Evolutionary conservation across 2,113 vertebrate genomes (phyloP).

Genomic region (Hiodon tergisus): DNA sequence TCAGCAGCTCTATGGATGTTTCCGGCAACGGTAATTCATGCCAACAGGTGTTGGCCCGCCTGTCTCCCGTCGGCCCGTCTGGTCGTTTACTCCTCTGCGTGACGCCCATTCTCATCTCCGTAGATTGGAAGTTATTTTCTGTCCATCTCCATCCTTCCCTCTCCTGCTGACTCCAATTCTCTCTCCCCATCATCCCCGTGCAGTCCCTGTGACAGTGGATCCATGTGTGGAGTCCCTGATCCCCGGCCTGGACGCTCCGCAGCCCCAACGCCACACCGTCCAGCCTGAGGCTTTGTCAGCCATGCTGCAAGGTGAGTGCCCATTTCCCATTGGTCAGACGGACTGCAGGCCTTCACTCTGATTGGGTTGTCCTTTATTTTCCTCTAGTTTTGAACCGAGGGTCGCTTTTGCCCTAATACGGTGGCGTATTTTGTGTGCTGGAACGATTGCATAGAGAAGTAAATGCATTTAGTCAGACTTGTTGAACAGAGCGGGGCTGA

Average conservation of each 20-base stretch:
- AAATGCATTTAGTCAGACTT: too few species aligned
- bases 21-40: conserved; percentile 53
- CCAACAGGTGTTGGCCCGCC: not conserved
- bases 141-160: not conserved
- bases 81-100: too few species aligned
- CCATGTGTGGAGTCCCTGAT: conserved; percentile 75
- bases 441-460: too few species aligned
- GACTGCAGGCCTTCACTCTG: too few species aligned
- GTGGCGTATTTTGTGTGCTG: not conserved
- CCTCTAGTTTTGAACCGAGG: not conserved
- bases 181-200: not conserved
- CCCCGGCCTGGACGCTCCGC: conserved; percentile 71
- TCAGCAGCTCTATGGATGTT: conserved; percentile 78
- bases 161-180: too few species aligned
- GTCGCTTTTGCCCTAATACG: too few species aligned
- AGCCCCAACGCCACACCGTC: conserved; percentile 63
- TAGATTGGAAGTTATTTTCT: not conserved
- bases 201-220: conserved; percentile 40
- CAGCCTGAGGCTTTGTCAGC: conserved; percentile 64
- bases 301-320: conserved; percentile 68
- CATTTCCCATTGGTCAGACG: too few species aligned
- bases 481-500: too few species aligned
- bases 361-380: too few species aligned
- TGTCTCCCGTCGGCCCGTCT: not conserved
- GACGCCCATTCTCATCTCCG: not conserved